Conservation (phyloP, 2,113 vertebrate genomes). For the Pteruthius melanotis region DNA sequence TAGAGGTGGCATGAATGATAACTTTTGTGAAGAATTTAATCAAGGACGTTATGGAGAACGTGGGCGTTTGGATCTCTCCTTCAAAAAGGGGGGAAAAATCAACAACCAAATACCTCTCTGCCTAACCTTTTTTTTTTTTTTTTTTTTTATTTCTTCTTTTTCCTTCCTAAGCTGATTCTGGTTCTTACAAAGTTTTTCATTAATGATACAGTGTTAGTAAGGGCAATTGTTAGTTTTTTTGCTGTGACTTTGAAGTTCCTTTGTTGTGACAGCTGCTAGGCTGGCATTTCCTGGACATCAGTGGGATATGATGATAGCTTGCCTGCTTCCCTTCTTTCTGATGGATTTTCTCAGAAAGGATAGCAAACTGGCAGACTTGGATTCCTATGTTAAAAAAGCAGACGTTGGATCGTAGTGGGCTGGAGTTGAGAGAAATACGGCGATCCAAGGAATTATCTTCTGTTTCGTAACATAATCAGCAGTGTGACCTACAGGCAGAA, state of each 20-base stretch:
- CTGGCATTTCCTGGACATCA: conserved; percentile 71
- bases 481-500: not conserved
- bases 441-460: conserved; percentile 26
- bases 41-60: conserved; percentile 13
- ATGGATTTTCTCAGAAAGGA: conserved; percentile 56
- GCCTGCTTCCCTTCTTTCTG: conserved; percentile 62
- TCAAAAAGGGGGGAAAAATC: not conserved
- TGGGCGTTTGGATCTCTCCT: not conserved
- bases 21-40: conserved; percentile 54
- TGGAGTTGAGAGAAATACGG: not conserved
- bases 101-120: not conserved
- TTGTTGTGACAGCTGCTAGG: conserved; percentile 76
- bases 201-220: conserved; percentile 41
- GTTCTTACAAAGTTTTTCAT: conserved; percentile 56
- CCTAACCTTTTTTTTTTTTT: not conserved
- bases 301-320: conserved; percentile 64
- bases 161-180: conserved; percentile 42
- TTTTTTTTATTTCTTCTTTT: not conserved
- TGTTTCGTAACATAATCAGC: not conserved
- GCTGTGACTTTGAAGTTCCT: conserved; percentile 64
- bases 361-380: conserved; percentile 18
- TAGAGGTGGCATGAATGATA: conserved; percentile 24
- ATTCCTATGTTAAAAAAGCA: conserved; percentile 43
- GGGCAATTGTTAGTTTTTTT: conserved; percentile 54
- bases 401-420: not conserved